Evolutionary conservation across 1,140 invertebrate species (phyloP).

Genomic region (Patella vulgata): DNA sequence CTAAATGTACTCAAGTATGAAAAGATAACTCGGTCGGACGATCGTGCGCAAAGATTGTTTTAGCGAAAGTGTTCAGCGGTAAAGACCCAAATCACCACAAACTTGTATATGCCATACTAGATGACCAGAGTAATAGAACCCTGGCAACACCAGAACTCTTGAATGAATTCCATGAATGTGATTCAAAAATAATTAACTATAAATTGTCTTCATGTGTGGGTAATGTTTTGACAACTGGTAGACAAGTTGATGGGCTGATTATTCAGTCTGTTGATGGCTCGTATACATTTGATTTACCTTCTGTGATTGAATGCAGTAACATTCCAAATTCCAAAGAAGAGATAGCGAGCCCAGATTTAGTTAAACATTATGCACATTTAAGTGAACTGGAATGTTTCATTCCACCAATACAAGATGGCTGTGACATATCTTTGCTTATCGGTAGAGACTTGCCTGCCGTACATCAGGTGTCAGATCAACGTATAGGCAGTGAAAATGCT

Average conservation of each 20-base stretch:
- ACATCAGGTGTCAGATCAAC: conserved; percentile 33
- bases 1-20: conserved; percentile 23
- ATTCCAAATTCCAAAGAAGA: conserved; percentile 14
- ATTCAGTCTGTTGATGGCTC: conserved; percentile 14
- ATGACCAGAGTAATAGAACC: conserved; percentile 29
- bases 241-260: not conserved
- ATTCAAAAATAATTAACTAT: conserved; percentile 1
- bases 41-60: conserved; percentile 24
- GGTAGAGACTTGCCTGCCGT: conserved; percentile 30
- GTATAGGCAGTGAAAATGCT: not conserved
- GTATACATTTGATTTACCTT: not conserved
- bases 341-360: conserved; percentile 1
- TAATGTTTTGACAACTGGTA: not conserved
- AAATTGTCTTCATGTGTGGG: conserved; percentile 9
- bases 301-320: conserved; percentile 9
- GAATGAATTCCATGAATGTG: not conserved
- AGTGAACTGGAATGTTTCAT: conserved; percentile 3
- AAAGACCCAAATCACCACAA: conserved; percentile 4
- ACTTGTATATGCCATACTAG: conserved; percentile 21
- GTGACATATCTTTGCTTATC: conserved; percentile 26
- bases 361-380: conserved; percentile 15
- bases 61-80: conserved; percentile 15
- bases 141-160: conserved; percentile 17
- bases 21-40: conserved; percentile 7
- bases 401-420: conserved; percentile 12